Evolutionary conservation across 2,113 vertebrate species (phyloP).

Genomic region (Phoenicopterus ruber): DNA sequence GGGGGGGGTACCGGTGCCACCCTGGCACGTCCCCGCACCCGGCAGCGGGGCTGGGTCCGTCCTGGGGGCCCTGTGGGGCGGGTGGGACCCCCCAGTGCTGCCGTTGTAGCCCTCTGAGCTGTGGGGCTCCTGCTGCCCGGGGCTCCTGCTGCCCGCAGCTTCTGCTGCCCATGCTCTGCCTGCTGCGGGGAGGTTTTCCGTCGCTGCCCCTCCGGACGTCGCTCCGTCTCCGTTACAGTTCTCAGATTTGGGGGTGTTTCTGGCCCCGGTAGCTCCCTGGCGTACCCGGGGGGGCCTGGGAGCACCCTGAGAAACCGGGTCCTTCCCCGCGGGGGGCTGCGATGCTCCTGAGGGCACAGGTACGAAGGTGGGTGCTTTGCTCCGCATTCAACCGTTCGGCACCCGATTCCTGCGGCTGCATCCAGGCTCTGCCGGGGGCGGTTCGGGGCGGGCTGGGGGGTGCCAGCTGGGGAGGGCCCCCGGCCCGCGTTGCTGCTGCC

Average conservation of each 20-base stretch:
- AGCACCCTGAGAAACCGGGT: not conserved
- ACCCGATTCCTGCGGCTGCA: not conserved
- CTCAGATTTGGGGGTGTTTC: not conserved
- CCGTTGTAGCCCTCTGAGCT: not conserved
- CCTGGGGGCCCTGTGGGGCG: not conserved
- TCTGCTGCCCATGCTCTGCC: not conserved
- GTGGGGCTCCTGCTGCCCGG: not conserved
- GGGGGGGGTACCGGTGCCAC: no score
- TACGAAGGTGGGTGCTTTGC: no score
- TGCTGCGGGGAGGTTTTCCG: not conserved
- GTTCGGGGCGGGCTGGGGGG: not conserved
- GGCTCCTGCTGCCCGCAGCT: no score
- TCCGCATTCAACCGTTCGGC: not conserved
- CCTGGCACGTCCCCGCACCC: not conserved
- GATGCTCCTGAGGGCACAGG: not conserved
- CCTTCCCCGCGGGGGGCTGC: fast-evolving
- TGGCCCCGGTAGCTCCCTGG: not conserved
- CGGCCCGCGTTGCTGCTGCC: not conserved
- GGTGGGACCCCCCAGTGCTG: not conserved
- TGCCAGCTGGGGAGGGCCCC: no score
- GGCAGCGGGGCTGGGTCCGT: fast-evolving
- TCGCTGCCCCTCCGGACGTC: not conserved
- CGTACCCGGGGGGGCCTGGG: fast-evolving
- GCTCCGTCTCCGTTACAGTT: fast-evolving
- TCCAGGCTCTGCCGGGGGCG: not conserved